Percentiles rank a stretch among this genome's conserved stretches.
These are phyloP conservation scores for Trichomycterus rosablanca DNA, from an alignment of 2,113 vertebrate genomes.

Conservation along the genomic window DNA sequence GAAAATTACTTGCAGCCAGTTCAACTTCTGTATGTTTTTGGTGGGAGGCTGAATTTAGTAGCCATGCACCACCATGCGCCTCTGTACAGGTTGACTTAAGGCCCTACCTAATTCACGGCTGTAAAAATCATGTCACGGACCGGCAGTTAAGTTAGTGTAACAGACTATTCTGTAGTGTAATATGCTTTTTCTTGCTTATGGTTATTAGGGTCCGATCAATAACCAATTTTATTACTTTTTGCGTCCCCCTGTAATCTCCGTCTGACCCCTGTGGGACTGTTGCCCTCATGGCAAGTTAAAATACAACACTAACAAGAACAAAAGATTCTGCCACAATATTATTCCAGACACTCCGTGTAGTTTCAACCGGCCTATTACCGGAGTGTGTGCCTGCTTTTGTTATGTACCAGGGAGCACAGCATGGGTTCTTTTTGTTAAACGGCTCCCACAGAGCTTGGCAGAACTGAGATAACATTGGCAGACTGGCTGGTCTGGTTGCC, in stretches of 20 bases:
- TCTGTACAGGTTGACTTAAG: no score
- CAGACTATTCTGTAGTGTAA: slow-evolving; percentile 32
- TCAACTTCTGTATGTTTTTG: no score
- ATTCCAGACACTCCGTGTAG: no score
- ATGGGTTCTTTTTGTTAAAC: slow-evolving; percentile 7
- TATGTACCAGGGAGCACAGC: slow-evolving; percentile 12
- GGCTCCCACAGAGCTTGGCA: slow-evolving; percentile 11
- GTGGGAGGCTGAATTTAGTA: no score
- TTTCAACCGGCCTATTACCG: background rate
- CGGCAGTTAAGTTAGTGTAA: no score
- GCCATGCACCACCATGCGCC: no score
- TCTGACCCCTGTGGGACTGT: background rate
- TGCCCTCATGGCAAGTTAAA: background rate
- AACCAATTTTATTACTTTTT: background rate
- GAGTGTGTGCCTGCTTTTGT: slow-evolving; percentile 17
- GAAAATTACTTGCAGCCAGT: no score
- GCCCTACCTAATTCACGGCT: no score
- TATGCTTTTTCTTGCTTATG: slow-evolving; percentile 4
- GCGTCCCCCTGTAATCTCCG: background rate
- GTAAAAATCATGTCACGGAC: no score
- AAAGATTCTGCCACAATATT: background rate
- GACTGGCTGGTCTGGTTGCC: background rate
- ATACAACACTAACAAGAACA: background rate
- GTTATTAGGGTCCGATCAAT: slow-evolving; percentile 27
- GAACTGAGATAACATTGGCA: slow-evolving; percentile 18